Base-by-base conservation (phyloP, 2,888 invertebrate genomes). In the Calameuta idolon region DNA sequence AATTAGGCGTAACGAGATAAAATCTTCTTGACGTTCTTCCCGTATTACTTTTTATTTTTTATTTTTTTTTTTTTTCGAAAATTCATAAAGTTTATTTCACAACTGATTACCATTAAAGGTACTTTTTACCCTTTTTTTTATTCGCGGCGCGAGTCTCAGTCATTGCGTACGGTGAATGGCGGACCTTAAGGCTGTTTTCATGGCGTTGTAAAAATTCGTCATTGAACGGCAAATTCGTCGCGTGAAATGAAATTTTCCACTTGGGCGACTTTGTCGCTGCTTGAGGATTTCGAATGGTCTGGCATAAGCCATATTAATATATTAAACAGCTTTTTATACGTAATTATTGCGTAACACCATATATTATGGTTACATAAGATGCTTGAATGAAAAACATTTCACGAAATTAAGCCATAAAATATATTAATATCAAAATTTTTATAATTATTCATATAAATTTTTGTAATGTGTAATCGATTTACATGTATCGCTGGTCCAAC, bases 201-300 rank as follows among this genome's bases (percentile, higher is more conserved):
- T 55, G 23, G 23, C 55, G 23, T 23, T 55, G 23, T 23, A 23
- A 9, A 23, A 55, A 23, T 55, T 55, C 55, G 55, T 55, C 55
- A 55, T 55, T 55, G 23, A 55, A 2, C 55, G 71, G 23, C 12
- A 3, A 71, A 71, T 71, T 71, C 71, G 71, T 71, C 31, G 71
- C 71, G 71, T 31, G 11, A 31, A 71, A 71, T 71, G 12, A 34
- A 71, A 30, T 71, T 71, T 71, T 71, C 71, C 71, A 71, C 71
- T 71, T 34, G 71, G 71, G 12, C 34, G 71, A 31, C 71, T 12
- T 35, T 12, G 71, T 34, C 55, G 55, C 55, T 2, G 55, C 2
- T 55, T 23, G 23, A 55, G 23, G 23, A 23, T 55, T 55, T 23
- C 55, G 55, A 55, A 55, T 55, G 9, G 9, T 55, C 9, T 23